Conservation (phyloP, 2,888 invertebrate genomes). For the Aphidius colemani region DNA sequence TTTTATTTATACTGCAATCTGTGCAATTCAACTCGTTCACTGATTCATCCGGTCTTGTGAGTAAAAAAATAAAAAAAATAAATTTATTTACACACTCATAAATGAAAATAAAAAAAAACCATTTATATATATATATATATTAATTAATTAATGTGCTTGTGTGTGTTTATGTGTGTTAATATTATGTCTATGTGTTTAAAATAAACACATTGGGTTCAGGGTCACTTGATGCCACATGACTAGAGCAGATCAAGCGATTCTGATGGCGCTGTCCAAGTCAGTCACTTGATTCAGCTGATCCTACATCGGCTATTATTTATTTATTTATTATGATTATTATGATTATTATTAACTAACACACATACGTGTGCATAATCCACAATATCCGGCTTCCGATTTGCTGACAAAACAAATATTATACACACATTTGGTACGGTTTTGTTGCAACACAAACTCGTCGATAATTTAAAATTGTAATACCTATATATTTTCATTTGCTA, state of each 20-base stretch:
- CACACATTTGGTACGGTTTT: background rate
- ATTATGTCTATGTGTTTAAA: background rate
- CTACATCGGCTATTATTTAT: no score
- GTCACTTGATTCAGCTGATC: no score
- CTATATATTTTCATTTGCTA: no score
- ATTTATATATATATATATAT: no score
- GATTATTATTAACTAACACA: constrained; percentile 2
- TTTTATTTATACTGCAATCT: constrained; percentile 17
- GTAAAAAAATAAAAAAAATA: background rate
- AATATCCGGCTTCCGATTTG: constrained; percentile 10
- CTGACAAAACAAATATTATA: background rate
- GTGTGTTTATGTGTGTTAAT: no score
- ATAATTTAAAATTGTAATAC: no score
- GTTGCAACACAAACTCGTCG: no score
- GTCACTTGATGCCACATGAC: constrained; percentile 15
- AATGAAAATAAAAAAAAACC: background rate
- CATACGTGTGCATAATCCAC: background rate
- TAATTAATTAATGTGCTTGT: no score
- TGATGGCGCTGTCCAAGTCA: no score
- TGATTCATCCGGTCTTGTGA: constrained; percentile 21
- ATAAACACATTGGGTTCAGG: constrained; percentile 15
- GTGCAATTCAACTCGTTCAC: constrained; percentile 19
- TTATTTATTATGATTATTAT: background rate
- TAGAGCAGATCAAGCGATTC: background rate
- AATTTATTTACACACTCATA: constrained; percentile 9